These are phyloP conservation scores for Anguilla megastoma DNA, from an alignment of 2,797 vertebrate genomes.

Conservation along the genomic window DNA sequence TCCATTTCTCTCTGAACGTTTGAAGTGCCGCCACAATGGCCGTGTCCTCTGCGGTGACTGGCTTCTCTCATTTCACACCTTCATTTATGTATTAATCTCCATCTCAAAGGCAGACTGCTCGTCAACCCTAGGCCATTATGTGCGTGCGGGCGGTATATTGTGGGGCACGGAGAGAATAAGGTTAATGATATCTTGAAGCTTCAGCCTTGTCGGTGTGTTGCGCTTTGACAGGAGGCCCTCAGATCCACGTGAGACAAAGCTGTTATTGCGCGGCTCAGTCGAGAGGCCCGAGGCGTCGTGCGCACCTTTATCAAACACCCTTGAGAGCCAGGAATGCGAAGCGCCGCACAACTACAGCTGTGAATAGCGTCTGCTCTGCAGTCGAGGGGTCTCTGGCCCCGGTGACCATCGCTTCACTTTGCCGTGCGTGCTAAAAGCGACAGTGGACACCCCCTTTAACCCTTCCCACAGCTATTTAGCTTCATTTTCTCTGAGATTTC, in stretches of 20 bases:
- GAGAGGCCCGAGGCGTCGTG: neutral
- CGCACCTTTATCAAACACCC: slow-evolving; percentile 19
- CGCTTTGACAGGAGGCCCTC: neutral
- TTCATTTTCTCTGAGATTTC: slow-evolving; percentile 2
- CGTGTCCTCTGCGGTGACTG: neutral
- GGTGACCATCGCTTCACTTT: no score
- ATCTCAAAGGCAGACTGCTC: neutral
- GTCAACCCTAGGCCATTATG: neutral
- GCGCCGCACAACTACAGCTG: neutral
- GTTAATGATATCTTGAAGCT: slow-evolving; percentile 13
- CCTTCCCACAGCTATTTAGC: neutral
- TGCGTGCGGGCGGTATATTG: no score
- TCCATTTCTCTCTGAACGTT: neutral
- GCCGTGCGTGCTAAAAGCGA: neutral
- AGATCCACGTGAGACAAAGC: neutral
- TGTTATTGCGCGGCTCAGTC: slow-evolving; percentile 8
- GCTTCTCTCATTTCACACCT: neutral
- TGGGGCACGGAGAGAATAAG: slow-evolving; percentile 4
- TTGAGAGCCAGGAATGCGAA: slow-evolving; percentile 10
- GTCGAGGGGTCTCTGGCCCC: slow-evolving; percentile 17
- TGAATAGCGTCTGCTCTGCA: neutral
- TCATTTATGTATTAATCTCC: neutral
- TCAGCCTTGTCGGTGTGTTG: neutral
- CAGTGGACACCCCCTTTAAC: neutral
- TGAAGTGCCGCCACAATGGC: neutral